These are phyloP conservation scores for Rhinolophus ferrumequinum DNA, from an alignment of 2,113 vertebrate genomes.

Conservation along the genomic window DNA sequence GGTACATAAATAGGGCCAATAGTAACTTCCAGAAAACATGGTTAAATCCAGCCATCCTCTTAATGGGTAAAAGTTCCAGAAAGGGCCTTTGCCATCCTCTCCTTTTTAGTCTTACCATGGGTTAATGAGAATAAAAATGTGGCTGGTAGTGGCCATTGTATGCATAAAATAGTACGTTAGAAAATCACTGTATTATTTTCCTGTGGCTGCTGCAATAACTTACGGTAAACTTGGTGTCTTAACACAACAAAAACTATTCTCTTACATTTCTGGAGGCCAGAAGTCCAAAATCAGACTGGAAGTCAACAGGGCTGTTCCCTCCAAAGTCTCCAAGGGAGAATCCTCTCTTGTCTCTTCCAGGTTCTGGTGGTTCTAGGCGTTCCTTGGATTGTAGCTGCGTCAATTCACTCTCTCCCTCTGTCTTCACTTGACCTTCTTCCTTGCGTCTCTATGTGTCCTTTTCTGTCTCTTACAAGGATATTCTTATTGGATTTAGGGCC, in stretches of 20 bases:
- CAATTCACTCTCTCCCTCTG: background rate
- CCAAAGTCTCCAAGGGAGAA: background rate
- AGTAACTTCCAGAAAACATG: slow-evolving; percentile 66
- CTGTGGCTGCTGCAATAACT: background rate
- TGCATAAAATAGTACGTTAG: background rate
- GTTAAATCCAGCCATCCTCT: slow-evolving; percentile 18
- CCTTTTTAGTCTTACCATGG: background rate
- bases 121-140: background rate
- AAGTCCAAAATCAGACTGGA: background rate
- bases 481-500: background rate
- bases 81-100: background rate
- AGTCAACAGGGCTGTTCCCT: background rate
- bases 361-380: rapidly evolving
- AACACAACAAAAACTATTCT: background rate
- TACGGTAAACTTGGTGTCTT: background rate
- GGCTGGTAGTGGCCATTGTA: background rate
- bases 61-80: background rate
- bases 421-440: background rate
- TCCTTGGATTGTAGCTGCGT: background rate
- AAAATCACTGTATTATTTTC: background rate
- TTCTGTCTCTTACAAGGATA: background rate
- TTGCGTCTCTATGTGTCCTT: no score
- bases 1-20: slow-evolving; percentile 36
- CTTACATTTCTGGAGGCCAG: background rate
- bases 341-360: background rate